These are phyloP conservation scores for Porites divaricata DNA, from an alignment of 92 coral and sea anemone genomes.

Conservation along the genomic window DNA sequence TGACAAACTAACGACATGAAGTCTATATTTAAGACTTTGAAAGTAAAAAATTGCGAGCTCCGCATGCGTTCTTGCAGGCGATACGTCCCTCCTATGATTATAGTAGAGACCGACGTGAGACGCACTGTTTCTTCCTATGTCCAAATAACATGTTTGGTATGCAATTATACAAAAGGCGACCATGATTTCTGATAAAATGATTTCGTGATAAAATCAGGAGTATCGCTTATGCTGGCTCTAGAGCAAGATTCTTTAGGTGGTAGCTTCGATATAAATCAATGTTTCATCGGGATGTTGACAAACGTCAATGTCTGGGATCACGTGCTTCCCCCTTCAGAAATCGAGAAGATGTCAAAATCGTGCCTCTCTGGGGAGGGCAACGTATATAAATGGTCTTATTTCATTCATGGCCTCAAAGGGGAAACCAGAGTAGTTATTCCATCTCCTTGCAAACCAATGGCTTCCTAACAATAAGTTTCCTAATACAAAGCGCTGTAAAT, in stretches of 20 bases:
- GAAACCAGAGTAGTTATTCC: constrained; percentile 30
- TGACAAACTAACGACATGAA: too few relatives aligned
- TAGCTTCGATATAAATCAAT: background rate
- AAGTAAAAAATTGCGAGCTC: too few relatives aligned
- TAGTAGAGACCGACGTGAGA: too few relatives aligned
- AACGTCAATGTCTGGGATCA: constrained; percentile 39
- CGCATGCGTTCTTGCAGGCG: too few relatives aligned
- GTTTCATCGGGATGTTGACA: background rate
- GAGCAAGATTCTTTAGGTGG: constrained; percentile 49
- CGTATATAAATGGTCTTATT: constrained; percentile 34
- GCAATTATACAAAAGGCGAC: too few relatives aligned
- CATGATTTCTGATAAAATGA: too few relatives aligned
- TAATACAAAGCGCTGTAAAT: too few relatives aligned
- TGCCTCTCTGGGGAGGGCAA: constrained; percentile 21
- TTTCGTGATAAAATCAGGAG: constrained; percentile 29
- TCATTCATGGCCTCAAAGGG: constrained; percentile 21
- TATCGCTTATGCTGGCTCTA: constrained; percentile 43
- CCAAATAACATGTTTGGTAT: too few relatives aligned
- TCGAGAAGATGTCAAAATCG: background rate
- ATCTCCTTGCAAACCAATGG: constrained; percentile 1
- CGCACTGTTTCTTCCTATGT: too few relatives aligned
- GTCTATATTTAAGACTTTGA: too few relatives aligned
- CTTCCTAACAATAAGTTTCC: too few relatives aligned
- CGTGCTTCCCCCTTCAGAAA: constrained; percentile 9
- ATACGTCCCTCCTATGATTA: too few relatives aligned